Evolutionary conservation across 1,140 invertebrate genomes (phyloP), one percentile per base, ranked within the genome.

Genomic region (Archivesica marissinica): DNA sequence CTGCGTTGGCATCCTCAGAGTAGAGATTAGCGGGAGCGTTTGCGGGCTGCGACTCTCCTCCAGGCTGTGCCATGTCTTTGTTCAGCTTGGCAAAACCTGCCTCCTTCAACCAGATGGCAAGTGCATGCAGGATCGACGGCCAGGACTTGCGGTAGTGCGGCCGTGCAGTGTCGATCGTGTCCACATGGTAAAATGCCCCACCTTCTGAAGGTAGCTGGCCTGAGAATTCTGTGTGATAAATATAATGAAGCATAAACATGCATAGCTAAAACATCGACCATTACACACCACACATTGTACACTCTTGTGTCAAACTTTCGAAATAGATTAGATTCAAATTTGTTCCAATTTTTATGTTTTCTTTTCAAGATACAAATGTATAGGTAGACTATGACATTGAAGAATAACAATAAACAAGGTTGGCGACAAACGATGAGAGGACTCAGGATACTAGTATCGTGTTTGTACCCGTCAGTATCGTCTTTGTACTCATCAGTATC

Each of bases 131-230:
- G 87, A 99, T 97, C 2, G 98, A 97, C 0, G 99, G 97, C 99
- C 99, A 99, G 4, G 97, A 96, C 87, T 96, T 96, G 52, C 96
- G 95, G 94, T 99, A 99, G 94, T 99, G 98, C 30, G 96, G 96
- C 82, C 97, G 96, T 7, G 98, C 97, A 23, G 96, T 96, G 89
- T 99, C 98, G 91, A 98, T 97, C 0, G 98, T 99, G 91, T 99
- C 99, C 52, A 97, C 97, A 2, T 97, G 98, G 93, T 99, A 99
- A 94, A 99, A 99, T 2, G 98, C 97, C 20, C 99, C 98, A 56
- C 98, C 94, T 97, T 99, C 98, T 90, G 98, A 96, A 0, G 98
- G 98, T 68, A 99, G 95, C 93, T 99, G 98, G 87, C 97, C 98
- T 6, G 97, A 96, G 94, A 98, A 99, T 95, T 99, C 98, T 96